Evolutionary conservation across 2,113 vertebrate genomes (phyloP).

Genomic region (Danionella cerebrum): DNA sequence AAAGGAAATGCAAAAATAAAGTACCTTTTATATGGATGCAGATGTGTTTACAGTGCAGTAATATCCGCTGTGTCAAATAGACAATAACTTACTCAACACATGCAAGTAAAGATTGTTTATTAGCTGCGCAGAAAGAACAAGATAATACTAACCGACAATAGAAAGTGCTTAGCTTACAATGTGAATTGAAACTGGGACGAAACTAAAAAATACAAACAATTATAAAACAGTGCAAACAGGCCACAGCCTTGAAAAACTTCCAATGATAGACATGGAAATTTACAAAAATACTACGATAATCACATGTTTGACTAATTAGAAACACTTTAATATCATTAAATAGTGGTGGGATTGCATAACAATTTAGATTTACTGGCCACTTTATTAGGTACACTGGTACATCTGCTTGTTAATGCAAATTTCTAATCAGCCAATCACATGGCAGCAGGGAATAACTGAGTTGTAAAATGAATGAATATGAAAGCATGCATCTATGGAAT

Average conservation of each 20-base stretch:
- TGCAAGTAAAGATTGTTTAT: constrained; percentile 18
- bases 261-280: constrained; percentile 8
- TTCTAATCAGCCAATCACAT: no score
- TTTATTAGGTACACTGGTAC: no score
- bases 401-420: no score
- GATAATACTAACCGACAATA: not conserved
- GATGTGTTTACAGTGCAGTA: constrained; percentile 10
- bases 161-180: constrained; percentile 46
- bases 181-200: constrained; percentile 4
- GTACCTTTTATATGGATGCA: constrained; percentile 1
- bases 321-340: not conserved
- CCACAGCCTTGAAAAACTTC: not conserved
- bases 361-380: no score
- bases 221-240: constrained; percentile 49
- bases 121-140: constrained; percentile 35
- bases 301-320: not conserved
- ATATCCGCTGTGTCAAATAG: constrained; percentile 2
- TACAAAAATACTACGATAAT: not conserved
- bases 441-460: no score
- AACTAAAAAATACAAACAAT: constrained; percentile 26
- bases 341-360: no score
- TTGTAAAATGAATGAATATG: no score
- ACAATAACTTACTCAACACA: constrained; percentile 14
- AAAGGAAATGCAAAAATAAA: constrained; percentile 2
- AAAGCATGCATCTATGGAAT: no score